Base-by-base conservation (phyloP, 2,113 vertebrate genomes). In the Anguilla rostrata region DNA sequence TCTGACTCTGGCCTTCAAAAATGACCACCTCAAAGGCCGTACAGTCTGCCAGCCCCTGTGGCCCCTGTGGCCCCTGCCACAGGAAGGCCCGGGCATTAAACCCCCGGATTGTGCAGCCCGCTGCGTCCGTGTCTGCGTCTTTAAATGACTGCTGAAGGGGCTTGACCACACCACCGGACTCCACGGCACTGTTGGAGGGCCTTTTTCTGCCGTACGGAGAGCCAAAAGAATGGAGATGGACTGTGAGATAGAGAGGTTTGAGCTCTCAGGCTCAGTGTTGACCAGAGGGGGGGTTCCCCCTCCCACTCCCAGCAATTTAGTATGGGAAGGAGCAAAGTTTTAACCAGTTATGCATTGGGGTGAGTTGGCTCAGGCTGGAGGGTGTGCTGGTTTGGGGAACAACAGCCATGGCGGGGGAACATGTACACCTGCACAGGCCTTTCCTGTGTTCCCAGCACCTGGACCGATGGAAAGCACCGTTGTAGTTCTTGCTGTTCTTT, bases 401-500 rank as follows among this genome's bases (percentile, higher is more conserved):
- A 11, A 53, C 49, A 53, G 49, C 43, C 43, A 4, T 46, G 43
- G 43, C 43, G 43, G 43, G 43, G 4, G 43, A 46, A 46, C 4
- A 8, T 46, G 43, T 46, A 6, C 43, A 60, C 56, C 56, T 16
- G 56, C 22, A 26, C 60, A 66, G 60, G 3, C 22, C 3, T 66
- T 66, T 3, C 41, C 66, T 43, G 20, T 43, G n/a, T 5, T 60
- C 4, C 5, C 34, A 18, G 49, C 18, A 43, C 34, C 18, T 46
- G 29, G 5, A 78, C 29, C 39, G 43, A 39, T 12, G n/a, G 75
- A 71, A 26, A 18, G 43, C 66, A 34, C 5, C 43, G 22, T 53
- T 85, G 43, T 46, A 85, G 56, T n/a, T 81, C 39, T 85, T 18
- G 8, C 46, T 80, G 49, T n/a, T 60, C 53, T 39, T 60, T 56